Evolutionary conservation across 2,113 vertebrate species (phyloP), one percentile per base, ranked within the genome.

Genomic region (Callocephalon fimbriatum): DNA sequence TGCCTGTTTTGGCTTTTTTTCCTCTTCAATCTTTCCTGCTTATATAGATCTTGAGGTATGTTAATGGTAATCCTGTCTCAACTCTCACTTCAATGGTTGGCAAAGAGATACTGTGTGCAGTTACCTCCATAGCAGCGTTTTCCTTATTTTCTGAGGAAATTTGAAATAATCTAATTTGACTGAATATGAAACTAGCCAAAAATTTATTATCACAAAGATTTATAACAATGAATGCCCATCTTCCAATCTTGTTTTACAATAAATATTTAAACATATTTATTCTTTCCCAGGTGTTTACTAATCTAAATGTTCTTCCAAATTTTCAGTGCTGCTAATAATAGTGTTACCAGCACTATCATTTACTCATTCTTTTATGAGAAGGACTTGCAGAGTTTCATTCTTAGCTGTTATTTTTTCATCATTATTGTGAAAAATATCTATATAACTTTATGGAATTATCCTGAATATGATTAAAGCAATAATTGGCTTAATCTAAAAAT

Each of bases 1-100:
- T 37, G 3, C 1, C 5, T 0, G 3, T 51, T 79, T 25, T 11
- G 0, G 3, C 20, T 38, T 63, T 50, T 66, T 20, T 62, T 31
- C 27, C 38, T 3, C 31, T 58, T 18, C 15, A 62, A 2, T 7
- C 6, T 25, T 87, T 73, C 37, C 14, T 53, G 3, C 38, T 71
- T 38, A 25, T 42, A 14, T 32, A 61, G 12, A 44, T 74, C 19
- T 32, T 90, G 26, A 42, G 29, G 2, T 44, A 25, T 31, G 5
- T 67, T 37, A 35, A 35, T 40, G 6, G 2, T 25, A 38, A 4
- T 61, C 35, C 7, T 51, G 14, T 44, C 40, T 76, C 18, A 56
- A 1, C 10, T 62, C 45, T 53, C 22, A 58, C 29, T 12, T 61
- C 58, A 20, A 2, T 0, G 0, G 2, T 8, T 77, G 38, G 2